Conservation (phyloP, 2,888 invertebrate species). For the Mantis religiosa region DNA sequence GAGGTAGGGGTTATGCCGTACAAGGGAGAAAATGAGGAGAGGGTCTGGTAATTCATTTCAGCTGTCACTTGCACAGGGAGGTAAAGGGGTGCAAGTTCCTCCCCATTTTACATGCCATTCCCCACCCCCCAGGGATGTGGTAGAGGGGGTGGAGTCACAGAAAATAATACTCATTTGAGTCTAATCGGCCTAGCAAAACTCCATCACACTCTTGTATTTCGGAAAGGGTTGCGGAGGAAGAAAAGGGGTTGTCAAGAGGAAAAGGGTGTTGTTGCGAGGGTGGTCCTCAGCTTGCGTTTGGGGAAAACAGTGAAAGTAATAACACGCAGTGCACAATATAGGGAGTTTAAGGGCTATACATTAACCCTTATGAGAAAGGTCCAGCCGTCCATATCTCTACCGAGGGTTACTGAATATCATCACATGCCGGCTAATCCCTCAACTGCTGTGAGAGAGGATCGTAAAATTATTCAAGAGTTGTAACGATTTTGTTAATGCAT, state of each 20-base stretch:
- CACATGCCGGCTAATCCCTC: too few species aligned
- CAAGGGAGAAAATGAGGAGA: not conserved
- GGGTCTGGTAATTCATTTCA: slow-evolving; percentile 16
- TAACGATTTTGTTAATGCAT: too few species aligned
- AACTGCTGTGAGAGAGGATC: too few species aligned
- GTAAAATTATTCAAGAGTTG: too few species aligned
- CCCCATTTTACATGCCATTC: slow-evolving; percentile 1
- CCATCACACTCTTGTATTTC: slow-evolving; percentile 41
- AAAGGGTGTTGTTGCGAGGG: slow-evolving; percentile 4
- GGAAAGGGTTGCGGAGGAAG: slow-evolving; percentile 30
- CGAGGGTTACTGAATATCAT: not conserved
- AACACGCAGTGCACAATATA: slow-evolving; percentile 20
- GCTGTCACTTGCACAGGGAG: slow-evolving; percentile 20
- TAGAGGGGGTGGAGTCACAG: slow-evolving; percentile 24
- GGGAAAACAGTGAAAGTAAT: slow-evolving; percentile 26
- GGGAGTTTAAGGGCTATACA: slow-evolving; percentile 16
- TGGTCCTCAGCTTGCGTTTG: slow-evolving; percentile 17
- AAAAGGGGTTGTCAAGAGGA: slow-evolving; percentile 2
- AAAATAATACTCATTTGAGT: slow-evolving; percentile 47
- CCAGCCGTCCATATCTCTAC: not conserved
- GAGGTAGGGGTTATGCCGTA: not conserved
- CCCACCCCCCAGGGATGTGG: not conserved
- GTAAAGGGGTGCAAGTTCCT: slow-evolving; percentile 1
- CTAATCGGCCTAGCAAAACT: slow-evolving; percentile 49
- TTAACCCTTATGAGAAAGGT: slow-evolving; percentile 24